phyloP scores from a whole-genome alignment of 2,113 vertebrate genomes.

The Corapipo altera region DNA sequence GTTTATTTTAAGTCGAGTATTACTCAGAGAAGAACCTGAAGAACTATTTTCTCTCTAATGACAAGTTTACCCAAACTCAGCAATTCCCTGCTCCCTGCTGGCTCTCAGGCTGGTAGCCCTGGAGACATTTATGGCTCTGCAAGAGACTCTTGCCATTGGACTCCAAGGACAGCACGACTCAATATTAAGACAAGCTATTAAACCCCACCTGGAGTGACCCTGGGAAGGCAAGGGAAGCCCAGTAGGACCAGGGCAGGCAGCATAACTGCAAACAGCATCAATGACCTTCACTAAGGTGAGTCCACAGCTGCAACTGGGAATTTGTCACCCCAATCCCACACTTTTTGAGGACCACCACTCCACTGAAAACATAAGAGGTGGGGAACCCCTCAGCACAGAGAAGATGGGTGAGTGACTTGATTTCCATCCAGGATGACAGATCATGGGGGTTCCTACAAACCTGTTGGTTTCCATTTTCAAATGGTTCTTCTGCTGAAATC shows the following conservation, averaged over 20 bases:
- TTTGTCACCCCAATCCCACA: neutral
- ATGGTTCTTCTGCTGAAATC: neutral
- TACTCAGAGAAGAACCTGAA: neutral
- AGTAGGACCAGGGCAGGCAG: neutral
- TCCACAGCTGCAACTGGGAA: neutral
- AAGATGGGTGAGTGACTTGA: neutral
- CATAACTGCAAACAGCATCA: rapidly evolving
- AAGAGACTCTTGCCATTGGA: neutral
- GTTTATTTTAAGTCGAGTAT: neutral
- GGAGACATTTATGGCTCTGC: constrained; percentile 3
- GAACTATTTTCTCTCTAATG: constrained; percentile 16
- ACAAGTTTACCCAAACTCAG: constrained; percentile 15
- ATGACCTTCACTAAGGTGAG: neutral
- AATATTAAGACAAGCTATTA: neutral
- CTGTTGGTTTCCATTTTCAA: neutral
- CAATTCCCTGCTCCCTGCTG: constrained; percentile 26
- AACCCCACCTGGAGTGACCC: neutral
- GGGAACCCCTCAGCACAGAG: neutral
- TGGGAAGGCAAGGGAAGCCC: neutral
- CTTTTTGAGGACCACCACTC: neutral
- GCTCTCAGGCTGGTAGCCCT: neutral
- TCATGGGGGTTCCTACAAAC: neutral
- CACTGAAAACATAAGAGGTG: neutral
- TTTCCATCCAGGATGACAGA: neutral
- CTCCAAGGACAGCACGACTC: neutral